Evolutionary conservation across 2,888 invertebrate genomes (phyloP).

Genomic region (Minunthozetes semirufus): DNA sequence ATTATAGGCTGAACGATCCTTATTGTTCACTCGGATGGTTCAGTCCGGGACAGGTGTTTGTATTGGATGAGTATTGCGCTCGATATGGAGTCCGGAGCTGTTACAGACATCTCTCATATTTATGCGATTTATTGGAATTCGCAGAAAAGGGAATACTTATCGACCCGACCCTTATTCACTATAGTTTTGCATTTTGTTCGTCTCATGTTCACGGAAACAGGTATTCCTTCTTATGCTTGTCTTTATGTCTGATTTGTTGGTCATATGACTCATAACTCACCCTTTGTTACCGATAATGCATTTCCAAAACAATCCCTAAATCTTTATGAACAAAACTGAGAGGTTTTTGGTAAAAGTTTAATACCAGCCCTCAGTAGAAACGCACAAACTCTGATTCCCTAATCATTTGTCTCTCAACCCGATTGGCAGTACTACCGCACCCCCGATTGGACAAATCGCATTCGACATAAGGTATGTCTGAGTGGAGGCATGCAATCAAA

Average conservation of each 20-base stretch:
- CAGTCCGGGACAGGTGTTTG: conserved; percentile 97
- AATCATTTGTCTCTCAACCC: conserved; percentile 20
- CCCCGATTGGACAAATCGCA: conserved; percentile 43
- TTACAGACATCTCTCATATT: conserved; percentile 90
- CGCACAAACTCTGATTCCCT: background rate
- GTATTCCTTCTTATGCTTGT: conserved; percentile 53
- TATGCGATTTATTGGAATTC: conserved; percentile 80
- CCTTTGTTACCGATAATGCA: background rate
- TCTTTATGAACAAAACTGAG: background rate
- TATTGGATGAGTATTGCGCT: conserved; percentile 95
- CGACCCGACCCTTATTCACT: conserved; percentile 97
- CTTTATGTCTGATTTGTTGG: background rate
- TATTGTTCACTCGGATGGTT: conserved; percentile 99
- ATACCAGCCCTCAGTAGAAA: background rate
- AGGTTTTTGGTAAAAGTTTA: background rate
- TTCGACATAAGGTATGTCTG: conserved; percentile 43
- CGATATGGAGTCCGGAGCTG: conserved; percentile 95
- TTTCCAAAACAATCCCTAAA: background rate
- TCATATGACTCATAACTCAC: background rate
- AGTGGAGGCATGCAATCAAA: background rate
- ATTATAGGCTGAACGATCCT: conserved; percentile 93
- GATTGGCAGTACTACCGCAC: conserved; percentile 37
- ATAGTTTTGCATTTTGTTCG: conserved; percentile 98
- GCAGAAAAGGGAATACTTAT: conserved; percentile 92
- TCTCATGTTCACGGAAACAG: conserved; percentile 98